Evolutionary conservation across 2,797 vertebrate species (phyloP).

Genomic region (Molossus molossus): DNA sequence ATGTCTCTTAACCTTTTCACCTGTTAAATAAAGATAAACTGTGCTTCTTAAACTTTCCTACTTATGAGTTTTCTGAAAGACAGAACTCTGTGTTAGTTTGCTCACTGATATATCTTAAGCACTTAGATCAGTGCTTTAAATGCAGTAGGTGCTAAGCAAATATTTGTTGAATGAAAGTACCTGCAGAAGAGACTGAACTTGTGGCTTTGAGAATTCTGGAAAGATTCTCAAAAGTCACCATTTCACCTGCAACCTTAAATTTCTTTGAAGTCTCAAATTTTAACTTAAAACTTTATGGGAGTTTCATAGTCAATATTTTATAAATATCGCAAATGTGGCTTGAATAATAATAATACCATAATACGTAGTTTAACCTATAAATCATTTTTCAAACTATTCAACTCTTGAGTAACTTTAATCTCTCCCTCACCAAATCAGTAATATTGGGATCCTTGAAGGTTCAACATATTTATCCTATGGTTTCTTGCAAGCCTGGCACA

Average conservation of each 20-base stretch:
- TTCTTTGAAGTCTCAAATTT: slow-evolving; percentile 20
- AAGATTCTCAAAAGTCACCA: not conserved
- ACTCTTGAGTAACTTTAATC: not conserved
- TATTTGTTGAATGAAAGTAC: not conserved
- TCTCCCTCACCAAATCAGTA: not conserved
- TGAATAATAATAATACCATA: slow-evolving; percentile 8
- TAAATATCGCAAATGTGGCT: not conserved
- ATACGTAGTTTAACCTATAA: slow-evolving; percentile 1
- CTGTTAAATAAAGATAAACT: not conserved
- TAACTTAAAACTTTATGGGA: not conserved
- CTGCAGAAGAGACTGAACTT: not conserved
- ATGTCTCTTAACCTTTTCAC: not conserved
- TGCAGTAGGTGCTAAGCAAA: not conserved
- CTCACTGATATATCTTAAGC: not conserved
- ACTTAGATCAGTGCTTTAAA: not conserved
- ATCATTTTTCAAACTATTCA: slow-evolving; percentile 18
- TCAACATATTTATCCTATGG: not conserved
- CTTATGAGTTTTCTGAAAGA: not conserved
- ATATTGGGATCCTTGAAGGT: not conserved
- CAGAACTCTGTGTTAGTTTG: not conserved
- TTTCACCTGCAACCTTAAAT: not conserved
- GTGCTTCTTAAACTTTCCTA: not conserved
- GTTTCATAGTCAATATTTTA: slow-evolving; percentile 36
- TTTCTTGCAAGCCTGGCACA: not conserved
- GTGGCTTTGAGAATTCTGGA: not conserved